Conservation (phyloP, 2,113 vertebrate genomes). For the Dendrocopos noguchii region DNA sequence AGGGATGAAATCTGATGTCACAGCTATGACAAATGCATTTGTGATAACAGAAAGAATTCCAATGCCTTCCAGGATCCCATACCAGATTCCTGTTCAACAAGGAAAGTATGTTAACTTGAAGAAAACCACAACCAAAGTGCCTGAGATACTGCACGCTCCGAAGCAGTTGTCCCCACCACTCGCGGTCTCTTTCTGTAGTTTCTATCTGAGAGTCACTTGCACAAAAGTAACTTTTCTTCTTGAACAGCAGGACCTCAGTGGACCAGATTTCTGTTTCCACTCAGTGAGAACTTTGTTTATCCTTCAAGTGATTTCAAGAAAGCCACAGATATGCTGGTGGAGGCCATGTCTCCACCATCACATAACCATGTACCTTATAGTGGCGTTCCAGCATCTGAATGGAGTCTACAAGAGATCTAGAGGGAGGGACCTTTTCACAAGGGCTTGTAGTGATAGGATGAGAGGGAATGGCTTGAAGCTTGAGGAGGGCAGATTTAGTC, state of each 20-base stretch:
- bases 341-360: neutral
- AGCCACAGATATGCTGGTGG: neutral
- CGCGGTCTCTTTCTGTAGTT: neutral
- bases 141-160: neutral
- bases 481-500: too few relatives aligned
- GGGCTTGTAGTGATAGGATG: too few relatives aligned
- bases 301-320: neutral
- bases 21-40: slow-evolving; percentile 95
- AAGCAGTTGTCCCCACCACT: neutral
- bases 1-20: slow-evolving; percentile 97
- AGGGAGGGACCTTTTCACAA: too few relatives aligned
- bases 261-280: neutral
- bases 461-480: too few relatives aligned
- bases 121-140: neutral
- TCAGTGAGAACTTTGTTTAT: neutral
- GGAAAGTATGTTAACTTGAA: slow-evolving; percentile 50
- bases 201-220: neutral
- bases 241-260: neutral
- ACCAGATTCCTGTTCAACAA: slow-evolving; percentile 90
- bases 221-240: neutral
- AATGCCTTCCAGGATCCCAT: slow-evolving; percentile 93
- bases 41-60: slow-evolving; percentile 96
- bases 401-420: too few relatives aligned
- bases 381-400: too few relatives aligned
- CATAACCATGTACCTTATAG: neutral